Base-by-base conservation (phyloP, 2,888 invertebrate genomes). In the Malthinus seriepunctatus region DNA sequence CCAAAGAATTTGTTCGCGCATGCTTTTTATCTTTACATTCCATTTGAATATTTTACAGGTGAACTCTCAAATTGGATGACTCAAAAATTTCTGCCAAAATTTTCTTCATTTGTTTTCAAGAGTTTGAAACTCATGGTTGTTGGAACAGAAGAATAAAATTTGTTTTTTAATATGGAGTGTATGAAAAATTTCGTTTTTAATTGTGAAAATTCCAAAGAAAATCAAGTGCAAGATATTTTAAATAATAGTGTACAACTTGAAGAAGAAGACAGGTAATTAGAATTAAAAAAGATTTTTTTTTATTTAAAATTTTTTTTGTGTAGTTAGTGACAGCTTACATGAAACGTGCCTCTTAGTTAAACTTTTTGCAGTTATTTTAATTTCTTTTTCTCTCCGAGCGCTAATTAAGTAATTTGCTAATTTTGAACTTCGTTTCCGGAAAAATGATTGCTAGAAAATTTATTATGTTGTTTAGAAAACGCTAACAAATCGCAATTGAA, bases 41-140 rank as follows among this genome's bases (percentile, higher is more conserved):
- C 56, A 33, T 61, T 63, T 68, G 70, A 70, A 72, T 15, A 42
- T 72, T 67, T 67, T 67, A 60, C 74, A 75, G 74, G 75, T 74
- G 73, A 75, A 70, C 67, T 67, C 45, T 42, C 69, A 71, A 69
- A 67, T 71, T 70, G 68, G 69, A 69, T 74, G 72, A 75, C 67
- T 75, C 73, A 65, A 65, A 23, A 51, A 49, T 14, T 57, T 62
- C 58, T 65, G 63, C 63, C 65, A 65, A 51, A 23, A 53, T 55
- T 63, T 63, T 59, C 60, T 52, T 42, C 51, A 60, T 61, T 63
- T 56, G 53, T 60, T 58, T 61, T 56, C 45, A 48, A 49, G 54
- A 63, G 44, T 44, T 50, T 46, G 51, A 57, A 59, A 62, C 63
- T 65, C 63, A 63, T 57, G 57, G 54, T 61, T 56, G 53, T 38